Conservation (phyloP, 2,888 invertebrate genomes). For the Lordiphosa fenestrarum region DNA sequence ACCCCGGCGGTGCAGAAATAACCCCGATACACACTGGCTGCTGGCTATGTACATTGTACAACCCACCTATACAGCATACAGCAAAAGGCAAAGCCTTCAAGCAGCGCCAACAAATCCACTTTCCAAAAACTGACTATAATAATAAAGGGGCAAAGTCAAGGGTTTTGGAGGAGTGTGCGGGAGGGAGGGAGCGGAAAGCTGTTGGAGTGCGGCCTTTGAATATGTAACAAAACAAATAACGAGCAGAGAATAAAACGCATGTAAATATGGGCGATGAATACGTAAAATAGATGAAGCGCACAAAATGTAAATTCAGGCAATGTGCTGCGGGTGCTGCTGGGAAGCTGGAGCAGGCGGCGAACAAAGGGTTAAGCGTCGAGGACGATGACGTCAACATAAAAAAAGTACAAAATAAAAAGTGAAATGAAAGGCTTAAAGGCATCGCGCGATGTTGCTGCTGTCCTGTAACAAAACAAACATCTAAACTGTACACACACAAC, state of each 20-base stretch:
- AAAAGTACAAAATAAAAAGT: slow-evolving; percentile 45
- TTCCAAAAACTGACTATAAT: slow-evolving; percentile 1
- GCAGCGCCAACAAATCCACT: too few relatives aligned
- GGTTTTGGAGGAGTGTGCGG: neutral
- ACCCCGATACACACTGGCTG: too few relatives aligned
- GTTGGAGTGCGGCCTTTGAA: slow-evolving; percentile 9
- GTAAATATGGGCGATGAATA: slow-evolving; percentile 65
- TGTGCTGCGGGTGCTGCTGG: neutral
- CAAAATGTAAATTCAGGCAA: slow-evolving; percentile 55
- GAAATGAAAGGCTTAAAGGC: slow-evolving; percentile 52
- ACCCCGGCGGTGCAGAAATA: too few relatives aligned
- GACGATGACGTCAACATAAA: slow-evolving; percentile 40
- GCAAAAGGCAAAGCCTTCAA: too few relatives aligned
- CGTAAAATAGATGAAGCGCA: slow-evolving; percentile 62
- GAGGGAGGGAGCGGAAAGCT: neutral
- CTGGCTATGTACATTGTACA: too few relatives aligned
- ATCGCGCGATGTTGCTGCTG: neutral
- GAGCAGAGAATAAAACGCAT: slow-evolving; percentile 56
- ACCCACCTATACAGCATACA: too few relatives aligned
- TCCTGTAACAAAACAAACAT: slow-evolving; percentile 24
- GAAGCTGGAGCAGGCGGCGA: neutral
- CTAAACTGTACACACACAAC: slow-evolving; percentile 16
- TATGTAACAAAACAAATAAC: slow-evolving; percentile 20
- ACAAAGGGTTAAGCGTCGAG: slow-evolving; percentile 27
- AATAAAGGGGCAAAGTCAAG: slow-evolving; percentile 1